Evolutionary conservation across 2,113 vertebrate species (phyloP).

Genomic region (Atractosteus spatula): DNA sequence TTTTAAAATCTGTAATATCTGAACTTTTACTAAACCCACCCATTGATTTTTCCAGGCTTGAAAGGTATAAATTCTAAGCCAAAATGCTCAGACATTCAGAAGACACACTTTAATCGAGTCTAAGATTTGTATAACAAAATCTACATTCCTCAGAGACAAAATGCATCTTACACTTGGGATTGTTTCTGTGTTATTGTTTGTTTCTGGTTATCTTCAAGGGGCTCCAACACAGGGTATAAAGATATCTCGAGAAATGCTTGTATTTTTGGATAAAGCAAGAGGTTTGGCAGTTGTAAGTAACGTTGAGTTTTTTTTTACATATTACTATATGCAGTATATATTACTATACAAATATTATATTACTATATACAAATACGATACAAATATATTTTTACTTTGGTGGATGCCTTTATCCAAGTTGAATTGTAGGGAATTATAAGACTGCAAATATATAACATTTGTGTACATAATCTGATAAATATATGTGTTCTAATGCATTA

Average conservation of each 20-base stretch:
- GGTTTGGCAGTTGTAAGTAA: conserved; percentile 45
- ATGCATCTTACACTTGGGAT: conserved; percentile 42
- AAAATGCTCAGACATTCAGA: neutral
- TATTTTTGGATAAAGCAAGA: conserved; percentile 20
- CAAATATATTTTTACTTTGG: no score
- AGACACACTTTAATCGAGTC: neutral
- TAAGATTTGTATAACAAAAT: neutral
- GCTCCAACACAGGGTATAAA: neutral
- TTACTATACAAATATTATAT: no score
- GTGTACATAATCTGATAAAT: no score
- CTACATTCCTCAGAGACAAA: conserved; percentile 13
- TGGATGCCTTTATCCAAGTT: no score
- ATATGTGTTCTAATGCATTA: no score
- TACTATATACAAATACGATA: no score
- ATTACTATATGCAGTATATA: no score
- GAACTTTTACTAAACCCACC: conserved; percentile 66
- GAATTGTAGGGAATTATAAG: no score
- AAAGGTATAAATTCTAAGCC: conserved; percentile 65
- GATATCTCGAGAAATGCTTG: neutral
- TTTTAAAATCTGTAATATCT: conserved; percentile 71
- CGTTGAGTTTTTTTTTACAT: no score
- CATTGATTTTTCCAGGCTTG: conserved; percentile 69
- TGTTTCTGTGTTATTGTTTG: conserved; percentile 29
- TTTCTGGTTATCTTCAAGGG: conserved; percentile 25
- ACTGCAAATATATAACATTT: no score